A percentile compares a stretch with the other conserved stretches of the same genome.
These are phyloP conservation scores for Parazoanthus swiftii DNA, from an alignment of 92 coral and sea anemone genomes.

Conservation along the genomic window DNA sequence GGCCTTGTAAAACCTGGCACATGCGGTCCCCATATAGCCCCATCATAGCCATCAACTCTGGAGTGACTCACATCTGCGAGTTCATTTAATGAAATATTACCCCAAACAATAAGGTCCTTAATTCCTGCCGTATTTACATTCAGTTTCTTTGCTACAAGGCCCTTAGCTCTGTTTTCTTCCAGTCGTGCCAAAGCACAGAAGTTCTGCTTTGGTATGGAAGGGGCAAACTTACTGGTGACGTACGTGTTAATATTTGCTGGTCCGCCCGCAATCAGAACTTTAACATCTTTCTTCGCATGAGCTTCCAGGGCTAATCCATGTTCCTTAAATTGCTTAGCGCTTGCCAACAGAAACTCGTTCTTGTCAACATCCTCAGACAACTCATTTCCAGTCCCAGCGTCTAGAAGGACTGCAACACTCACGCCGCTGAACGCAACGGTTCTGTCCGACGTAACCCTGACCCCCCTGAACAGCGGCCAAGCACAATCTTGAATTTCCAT, in stretches of 20 bases:
- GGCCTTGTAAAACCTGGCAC: slow-evolving; percentile 84
- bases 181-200: slow-evolving; percentile 86
- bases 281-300: slow-evolving; percentile 80
- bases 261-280: slow-evolving; percentile 84
- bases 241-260: slow-evolving; percentile 71
- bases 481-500: slow-evolving; percentile 92
- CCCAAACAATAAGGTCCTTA: slow-evolving; percentile 91
- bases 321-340: slow-evolving; percentile 67
- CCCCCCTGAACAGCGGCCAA: slow-evolving; percentile 82
- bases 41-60: slow-evolving; percentile 92
- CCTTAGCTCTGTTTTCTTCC: slow-evolving; percentile 89
- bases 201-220: slow-evolving; percentile 80
- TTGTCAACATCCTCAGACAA: slow-evolving; percentile 43
- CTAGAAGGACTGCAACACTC: slow-evolving; percentile 73
- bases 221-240: slow-evolving; percentile 83
- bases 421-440: slow-evolving; percentile 75
- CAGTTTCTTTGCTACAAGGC: slow-evolving; percentile 77
- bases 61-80: slow-evolving; percentile 74
- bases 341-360: slow-evolving; percentile 53
- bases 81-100: slow-evolving; percentile 69
- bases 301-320: slow-evolving; percentile 79
- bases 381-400: slow-evolving; percentile 55
- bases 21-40: slow-evolving; percentile 99
- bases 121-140: slow-evolving; percentile 90
- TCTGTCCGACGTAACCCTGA: slow-evolving; percentile 67